Evolutionary conservation across 92 coral and sea anemone genomes (phyloP).

Genomic region (Meandrina meandrites): DNA sequence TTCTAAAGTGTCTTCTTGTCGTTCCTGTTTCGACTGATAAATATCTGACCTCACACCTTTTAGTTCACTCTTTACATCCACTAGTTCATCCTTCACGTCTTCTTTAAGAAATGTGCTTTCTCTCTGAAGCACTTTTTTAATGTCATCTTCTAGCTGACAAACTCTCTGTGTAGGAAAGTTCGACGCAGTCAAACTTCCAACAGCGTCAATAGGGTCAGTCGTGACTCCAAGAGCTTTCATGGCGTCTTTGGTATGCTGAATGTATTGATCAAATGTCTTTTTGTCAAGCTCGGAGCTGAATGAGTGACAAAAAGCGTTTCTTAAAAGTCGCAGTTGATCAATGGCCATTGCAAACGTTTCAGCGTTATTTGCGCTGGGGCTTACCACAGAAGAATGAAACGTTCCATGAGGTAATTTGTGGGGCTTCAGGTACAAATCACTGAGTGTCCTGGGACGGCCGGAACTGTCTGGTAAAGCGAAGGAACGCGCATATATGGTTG

Average conservation of each 20-base stretch:
- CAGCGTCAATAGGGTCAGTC: constrained; percentile 15
- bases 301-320: constrained; percentile 36
- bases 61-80: no score
- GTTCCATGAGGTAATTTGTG: neutral
- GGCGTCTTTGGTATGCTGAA: constrained; percentile 24
- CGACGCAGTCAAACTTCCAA: constrained; percentile 16
- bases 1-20: neutral
- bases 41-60: neutral
- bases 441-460: constrained; percentile 7
- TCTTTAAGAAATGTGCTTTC: neutral
- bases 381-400: neutral
- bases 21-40: neutral
- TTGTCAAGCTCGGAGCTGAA: constrained; percentile 32
- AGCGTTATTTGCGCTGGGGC: neutral
- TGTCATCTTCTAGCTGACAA: constrained; percentile 3
- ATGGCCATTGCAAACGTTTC: constrained; percentile 35
- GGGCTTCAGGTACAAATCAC: neutral
- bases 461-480: neutral
- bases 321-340: constrained; percentile 42
- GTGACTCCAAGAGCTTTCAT: constrained; percentile 34
- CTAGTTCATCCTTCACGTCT: neutral
- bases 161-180: constrained; percentile 48
- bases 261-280: constrained; percentile 10
- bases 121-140: neutral
- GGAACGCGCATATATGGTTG: constrained; percentile 30